Evolutionary conservation across 2,797 vertebrate genomes (phyloP).

Genomic region (Notamacropus eugenii): DNA sequence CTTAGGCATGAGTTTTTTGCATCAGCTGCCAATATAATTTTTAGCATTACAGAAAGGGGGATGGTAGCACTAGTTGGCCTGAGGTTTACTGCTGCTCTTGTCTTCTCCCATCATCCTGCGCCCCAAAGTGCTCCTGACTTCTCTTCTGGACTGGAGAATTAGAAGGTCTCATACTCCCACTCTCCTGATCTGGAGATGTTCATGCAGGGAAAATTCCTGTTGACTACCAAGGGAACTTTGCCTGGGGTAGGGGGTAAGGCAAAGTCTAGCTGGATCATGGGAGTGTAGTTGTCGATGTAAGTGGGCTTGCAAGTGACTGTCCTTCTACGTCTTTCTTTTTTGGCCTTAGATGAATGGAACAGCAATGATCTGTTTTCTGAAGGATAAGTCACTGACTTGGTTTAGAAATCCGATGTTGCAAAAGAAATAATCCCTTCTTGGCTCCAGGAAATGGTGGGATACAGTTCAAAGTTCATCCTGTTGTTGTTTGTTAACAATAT

Average conservation of each 20-base stretch:
- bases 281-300: conserved; percentile 24
- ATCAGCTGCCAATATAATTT: conserved; percentile 13
- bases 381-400: not conserved
- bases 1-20: not conserved
- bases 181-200: conserved; percentile 31
- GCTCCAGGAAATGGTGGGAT: not conserved
- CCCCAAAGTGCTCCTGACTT: not conserved
- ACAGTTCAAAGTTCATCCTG: conserved; percentile 12
- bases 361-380: conserved; percentile 3
- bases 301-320: conserved; percentile 6
- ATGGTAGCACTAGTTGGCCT: not conserved
- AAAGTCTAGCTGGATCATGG: not conserved
- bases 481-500: not conserved
- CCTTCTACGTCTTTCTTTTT: not conserved
- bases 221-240: conserved; percentile 37
- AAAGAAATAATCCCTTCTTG: conserved; percentile 22
- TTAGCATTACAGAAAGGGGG: conserved; percentile 4
- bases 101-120: not conserved
- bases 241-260: not conserved
- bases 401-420: conserved; percentile 1
- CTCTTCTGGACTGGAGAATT: not conserved
- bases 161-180: conserved; percentile 24
- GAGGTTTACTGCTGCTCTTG: not conserved
- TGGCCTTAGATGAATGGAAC: not conserved
- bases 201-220: conserved; percentile 42